Conservation (phyloP, 1,140 invertebrate species). For the Sarcophaga peregrina region DNA sequence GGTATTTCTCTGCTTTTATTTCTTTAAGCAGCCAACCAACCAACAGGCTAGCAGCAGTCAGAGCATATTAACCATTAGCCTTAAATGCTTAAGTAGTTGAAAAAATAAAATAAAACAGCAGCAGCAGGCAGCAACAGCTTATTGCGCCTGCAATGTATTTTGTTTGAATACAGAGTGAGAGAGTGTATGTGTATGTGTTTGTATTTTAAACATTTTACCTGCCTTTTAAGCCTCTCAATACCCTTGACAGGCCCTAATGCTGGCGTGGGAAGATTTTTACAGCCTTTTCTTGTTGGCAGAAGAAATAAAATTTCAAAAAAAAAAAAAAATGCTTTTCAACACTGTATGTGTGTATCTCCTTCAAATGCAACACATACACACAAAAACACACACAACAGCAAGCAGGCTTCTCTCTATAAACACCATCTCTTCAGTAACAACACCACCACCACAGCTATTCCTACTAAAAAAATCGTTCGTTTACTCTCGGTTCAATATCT, state of each 20-base stretch:
- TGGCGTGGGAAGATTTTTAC: conserved; percentile 66
- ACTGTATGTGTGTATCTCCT: conserved; percentile 21
- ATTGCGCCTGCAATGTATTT: background rate
- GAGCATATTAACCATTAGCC: background rate
- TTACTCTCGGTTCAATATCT: background rate
- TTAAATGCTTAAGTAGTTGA: background rate
- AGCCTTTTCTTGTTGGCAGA: background rate
- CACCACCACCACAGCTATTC: too few relatives aligned
- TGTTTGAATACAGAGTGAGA: too few relatives aligned
- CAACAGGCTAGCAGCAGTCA: background rate
- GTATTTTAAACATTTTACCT: conserved; percentile 20
- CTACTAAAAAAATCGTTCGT: too few relatives aligned
- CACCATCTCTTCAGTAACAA: too few relatives aligned
- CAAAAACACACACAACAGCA: too few relatives aligned
- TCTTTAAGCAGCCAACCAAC: too few relatives aligned
- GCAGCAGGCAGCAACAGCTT: background rate
- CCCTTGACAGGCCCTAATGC: conserved; percentile 53
- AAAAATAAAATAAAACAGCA: background rate
- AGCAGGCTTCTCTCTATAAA: too few relatives aligned
- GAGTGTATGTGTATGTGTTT: background rate
- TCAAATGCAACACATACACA: background rate
- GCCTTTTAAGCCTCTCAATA: background rate
- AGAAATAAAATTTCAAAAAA: background rate
- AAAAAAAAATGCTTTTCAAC: too few relatives aligned
- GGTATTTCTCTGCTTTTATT: too few relatives aligned